These are phyloP conservation scores for Tetraodon nigroviridis DNA, from an alignment of 2,113 vertebrate genomes.

Conservation along the genomic window DNA sequence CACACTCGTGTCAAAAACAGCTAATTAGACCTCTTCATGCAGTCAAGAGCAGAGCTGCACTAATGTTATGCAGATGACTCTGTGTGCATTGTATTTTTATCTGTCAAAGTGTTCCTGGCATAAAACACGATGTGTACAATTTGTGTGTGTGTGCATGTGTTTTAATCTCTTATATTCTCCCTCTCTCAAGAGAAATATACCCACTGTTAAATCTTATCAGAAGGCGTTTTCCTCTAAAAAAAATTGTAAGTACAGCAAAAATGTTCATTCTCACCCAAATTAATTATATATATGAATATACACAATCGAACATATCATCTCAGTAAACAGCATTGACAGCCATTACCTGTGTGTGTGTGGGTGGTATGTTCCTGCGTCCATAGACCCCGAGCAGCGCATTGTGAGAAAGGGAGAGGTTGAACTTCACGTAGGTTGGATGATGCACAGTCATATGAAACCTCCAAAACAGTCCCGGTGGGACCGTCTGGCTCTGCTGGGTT, in stretches of 20 bases:
- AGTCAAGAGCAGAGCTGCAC: conserved; percentile 42
- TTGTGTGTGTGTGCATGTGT: conserved; percentile 4
- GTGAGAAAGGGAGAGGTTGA: conserved; percentile 92
- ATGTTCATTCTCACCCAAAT: too few relatives aligned
- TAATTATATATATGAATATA: too few relatives aligned
- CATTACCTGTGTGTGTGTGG: conserved; percentile 96
- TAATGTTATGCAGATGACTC: conserved; percentile 54
- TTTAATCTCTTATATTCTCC: not conserved
- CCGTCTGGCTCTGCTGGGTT: conserved; percentile 88
- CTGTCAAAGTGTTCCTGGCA: conserved; percentile 13
- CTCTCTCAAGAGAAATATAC: too few relatives aligned
- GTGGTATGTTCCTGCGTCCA: conserved; percentile 94
- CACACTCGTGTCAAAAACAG: conserved; percentile 72
- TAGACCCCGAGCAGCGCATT: conserved; percentile 96
- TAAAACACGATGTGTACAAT: conserved; percentile 1
- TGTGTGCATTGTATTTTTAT: conserved; percentile 45
- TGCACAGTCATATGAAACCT: conserved; percentile 95
- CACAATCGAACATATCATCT: conserved; percentile 14
- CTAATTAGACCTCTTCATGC: conserved; percentile 73
- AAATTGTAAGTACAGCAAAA: too few relatives aligned
- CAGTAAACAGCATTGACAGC: conserved; percentile 27
- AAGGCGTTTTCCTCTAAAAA: too few relatives aligned
- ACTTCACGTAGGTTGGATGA: conserved; percentile 93
- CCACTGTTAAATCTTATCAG: too few relatives aligned
- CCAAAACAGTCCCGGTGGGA: conserved; percentile 96